These are phyloP conservation scores for Hippocampus comes DNA, from an alignment of 2,113 vertebrate species.

Conservation along the genomic window DNA sequence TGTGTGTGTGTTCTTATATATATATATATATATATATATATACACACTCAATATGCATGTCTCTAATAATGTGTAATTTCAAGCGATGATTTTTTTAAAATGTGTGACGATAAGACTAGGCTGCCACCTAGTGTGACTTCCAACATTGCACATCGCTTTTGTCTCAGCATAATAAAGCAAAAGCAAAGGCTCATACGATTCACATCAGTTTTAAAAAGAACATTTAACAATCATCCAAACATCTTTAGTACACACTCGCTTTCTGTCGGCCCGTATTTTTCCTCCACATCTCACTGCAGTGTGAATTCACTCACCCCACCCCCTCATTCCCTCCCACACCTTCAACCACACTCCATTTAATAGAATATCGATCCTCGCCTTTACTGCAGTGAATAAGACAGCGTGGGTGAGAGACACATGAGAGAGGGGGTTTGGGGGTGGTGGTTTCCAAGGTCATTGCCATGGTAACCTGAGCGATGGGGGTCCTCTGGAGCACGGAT, in stretches of 20 bases:
- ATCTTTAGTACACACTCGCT: not conserved
- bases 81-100: not conserved
- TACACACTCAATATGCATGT: too few species aligned
- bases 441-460: constrained; percentile 75
- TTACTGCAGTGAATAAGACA: constrained; percentile 70
- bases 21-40: too few species aligned
- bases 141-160: not conserved
- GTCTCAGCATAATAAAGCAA: not conserved
- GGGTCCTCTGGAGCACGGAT: constrained; percentile 62
- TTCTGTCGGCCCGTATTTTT: too few species aligned
- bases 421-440: not conserved
- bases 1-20: too few species aligned
- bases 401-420: constrained; percentile 38
- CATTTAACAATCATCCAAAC: not conserved
- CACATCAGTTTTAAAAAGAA: not conserved
- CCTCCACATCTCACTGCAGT: constrained; percentile 67
- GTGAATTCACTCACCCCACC: constrained; percentile 38
- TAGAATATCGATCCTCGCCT: constrained; percentile 77
- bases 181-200: not conserved
- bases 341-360: constrained; percentile 66
- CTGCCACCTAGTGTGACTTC: not conserved
- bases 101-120: too few species aligned
- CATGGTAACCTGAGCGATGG: constrained; percentile 69
- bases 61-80: not conserved
- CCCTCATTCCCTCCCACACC: constrained; percentile 38